Base-by-base conservation (phyloP, 2,888 invertebrate genomes). In the Drosophila nigricruria region DNA sequence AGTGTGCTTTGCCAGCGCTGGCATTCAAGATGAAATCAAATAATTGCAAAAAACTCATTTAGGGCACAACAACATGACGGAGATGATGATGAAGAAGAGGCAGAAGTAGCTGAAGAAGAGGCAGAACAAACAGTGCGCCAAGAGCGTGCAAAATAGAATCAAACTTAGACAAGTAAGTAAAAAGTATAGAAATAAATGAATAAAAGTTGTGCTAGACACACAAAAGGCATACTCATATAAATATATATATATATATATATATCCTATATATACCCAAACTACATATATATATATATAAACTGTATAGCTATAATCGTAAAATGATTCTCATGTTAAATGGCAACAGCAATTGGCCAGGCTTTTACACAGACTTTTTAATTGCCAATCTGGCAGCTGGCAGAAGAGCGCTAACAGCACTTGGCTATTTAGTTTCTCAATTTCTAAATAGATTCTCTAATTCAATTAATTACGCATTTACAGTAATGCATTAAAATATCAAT, bases 41-140 rank as follows among this genome's bases (percentile, higher is more conserved):
- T 88, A 90, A 88, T 88, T 88, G 90, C 86, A 82, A 88, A 77
- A 79, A 88, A 88, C 88, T 89, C 88, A 86, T 89, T 87, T 89
- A 69, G 90, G 82, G 81, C 85, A 88, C 80, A 82, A 70, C 70
- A 70, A 61, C 69, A 72, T 18, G 53, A 72, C 16, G 49, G 32
- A 69, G 43, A 23, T 20, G 32, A 52, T 10, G 27, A 30, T 1
- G 52, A 73, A 18, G 59, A 18, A 18, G 27, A 66, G 10, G n/a
- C 16, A 25, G 43, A 63, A 8, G 18, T 3, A 25, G 3, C 27
- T 5, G 10, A 10, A n/a, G 50, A 73, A 25, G 58, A 70, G 9
- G 27, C 45, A 42, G 49, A 65, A 9, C 40, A 53, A 23, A 54
- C 68, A 45, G 65, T 20, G 16, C 8, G 30, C 36, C 65, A 54